These are phyloP conservation scores for Cyprichromis sp. DNA, from an alignment of 2,113 vertebrate species.

Conservation along the genomic window DNA sequence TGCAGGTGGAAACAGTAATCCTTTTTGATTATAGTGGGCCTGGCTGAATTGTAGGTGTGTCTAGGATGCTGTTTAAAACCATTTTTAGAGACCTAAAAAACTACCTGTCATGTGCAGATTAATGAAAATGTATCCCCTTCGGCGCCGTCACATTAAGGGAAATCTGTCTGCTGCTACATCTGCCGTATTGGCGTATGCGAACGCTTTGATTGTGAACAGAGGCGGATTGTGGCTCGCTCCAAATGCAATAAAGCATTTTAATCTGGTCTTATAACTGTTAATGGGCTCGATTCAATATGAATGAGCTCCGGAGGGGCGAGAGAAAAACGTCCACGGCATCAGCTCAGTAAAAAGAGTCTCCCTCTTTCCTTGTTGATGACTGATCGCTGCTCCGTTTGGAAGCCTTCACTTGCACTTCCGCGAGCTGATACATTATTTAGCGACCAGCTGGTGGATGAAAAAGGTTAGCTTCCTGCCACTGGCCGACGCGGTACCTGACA, in stretches of 20 bases:
- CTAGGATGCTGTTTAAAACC: background rate
- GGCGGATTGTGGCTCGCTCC: background rate
- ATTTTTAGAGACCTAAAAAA: background rate
- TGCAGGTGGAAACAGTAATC: rapidly evolving
- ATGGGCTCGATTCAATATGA: slow-evolving; percentile 39
- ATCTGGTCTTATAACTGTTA: slow-evolving; percentile 28
- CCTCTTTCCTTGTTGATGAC: slow-evolving; percentile 4
- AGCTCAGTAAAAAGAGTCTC: slow-evolving; percentile 7
- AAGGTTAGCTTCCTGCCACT: background rate
- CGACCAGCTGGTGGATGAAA: slow-evolving; percentile 1
- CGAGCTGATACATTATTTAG: slow-evolving; percentile 18
- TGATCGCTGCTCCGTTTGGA: slow-evolving; percentile 10
- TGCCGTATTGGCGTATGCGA: background rate
- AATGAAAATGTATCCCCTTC: slow-evolving; percentile 1
- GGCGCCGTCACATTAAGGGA: background rate
- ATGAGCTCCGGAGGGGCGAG: slow-evolving; percentile 13
- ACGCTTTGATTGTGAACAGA: background rate
- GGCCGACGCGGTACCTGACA: slow-evolving; percentile 3
- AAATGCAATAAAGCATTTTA: slow-evolving; percentile 46
- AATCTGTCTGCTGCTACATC: background rate
- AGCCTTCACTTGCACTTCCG: background rate
- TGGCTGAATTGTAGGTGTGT: background rate
- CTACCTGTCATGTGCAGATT: background rate
- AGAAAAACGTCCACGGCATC: background rate
- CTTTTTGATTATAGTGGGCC: rapidly evolving